These are phyloP conservation scores for Rhyacophila evoluta DNA, from an alignment of 2,888 invertebrate genomes.

Conservation along the genomic window DNA sequence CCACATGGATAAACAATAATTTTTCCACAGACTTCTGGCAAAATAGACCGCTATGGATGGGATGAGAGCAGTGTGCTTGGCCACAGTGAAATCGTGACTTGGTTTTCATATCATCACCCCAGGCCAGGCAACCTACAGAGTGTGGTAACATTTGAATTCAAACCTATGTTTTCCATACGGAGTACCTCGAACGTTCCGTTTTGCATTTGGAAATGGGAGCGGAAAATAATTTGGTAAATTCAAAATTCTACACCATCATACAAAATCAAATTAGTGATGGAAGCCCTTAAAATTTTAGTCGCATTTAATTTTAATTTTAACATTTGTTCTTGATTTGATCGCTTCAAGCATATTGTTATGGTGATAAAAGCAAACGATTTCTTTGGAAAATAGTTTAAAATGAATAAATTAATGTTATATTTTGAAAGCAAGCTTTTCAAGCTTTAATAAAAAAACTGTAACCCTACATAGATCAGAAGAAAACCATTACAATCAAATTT, in stretches of 20 bases:
- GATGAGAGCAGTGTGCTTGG: not conserved
- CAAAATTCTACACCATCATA: not conserved
- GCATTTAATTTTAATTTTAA: too few species aligned
- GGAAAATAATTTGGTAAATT: not conserved
- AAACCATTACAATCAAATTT: too few species aligned
- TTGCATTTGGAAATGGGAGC: not conserved
- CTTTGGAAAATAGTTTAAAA: too few species aligned
- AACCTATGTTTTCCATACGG: not conserved
- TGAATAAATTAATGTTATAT: too few species aligned
- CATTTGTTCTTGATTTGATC: too few species aligned
- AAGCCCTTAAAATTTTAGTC: too few species aligned
- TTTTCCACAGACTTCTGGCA: slow-evolving; percentile 17
- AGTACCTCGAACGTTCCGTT: not conserved
- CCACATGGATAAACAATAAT: slow-evolving; percentile 7
- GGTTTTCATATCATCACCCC: not conserved
- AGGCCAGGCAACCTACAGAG: not conserved
- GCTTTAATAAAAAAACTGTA: too few species aligned
- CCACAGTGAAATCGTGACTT: slow-evolving; percentile 25
- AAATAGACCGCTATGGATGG: not conserved
- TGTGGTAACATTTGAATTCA: slow-evolving; percentile 17
- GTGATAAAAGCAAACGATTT: too few species aligned
- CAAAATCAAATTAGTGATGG: too few species aligned
- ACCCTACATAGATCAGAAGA: too few species aligned
- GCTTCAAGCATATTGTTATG: too few species aligned
- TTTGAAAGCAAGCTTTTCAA: too few species aligned